These are phyloP conservation scores for Ara ararauna DNA, from an alignment of 2,797 vertebrate species.

Conservation along the genomic window DNA sequence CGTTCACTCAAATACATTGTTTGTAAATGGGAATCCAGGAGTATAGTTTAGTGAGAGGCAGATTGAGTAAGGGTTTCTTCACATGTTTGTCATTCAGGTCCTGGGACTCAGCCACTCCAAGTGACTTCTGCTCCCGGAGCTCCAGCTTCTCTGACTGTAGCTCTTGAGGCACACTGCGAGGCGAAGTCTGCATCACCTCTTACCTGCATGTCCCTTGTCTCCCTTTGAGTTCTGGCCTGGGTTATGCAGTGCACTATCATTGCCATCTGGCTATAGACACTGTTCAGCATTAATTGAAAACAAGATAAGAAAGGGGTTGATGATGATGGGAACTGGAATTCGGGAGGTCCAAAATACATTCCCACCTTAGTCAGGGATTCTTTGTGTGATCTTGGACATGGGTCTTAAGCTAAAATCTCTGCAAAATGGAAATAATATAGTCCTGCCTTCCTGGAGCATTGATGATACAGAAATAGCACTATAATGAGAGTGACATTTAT, in stretches of 20 bases:
- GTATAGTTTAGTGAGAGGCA: background rate
- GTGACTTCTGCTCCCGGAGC: background rate
- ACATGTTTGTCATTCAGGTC: background rate
- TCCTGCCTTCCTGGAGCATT: background rate
- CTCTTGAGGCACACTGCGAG: background rate
- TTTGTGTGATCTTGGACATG: background rate
- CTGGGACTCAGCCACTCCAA: background rate
- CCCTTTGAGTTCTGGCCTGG: background rate
- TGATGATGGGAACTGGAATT: background rate
- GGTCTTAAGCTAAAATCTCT: background rate
- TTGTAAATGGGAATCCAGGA: background rate
- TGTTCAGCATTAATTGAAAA: background rate
- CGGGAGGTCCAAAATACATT: background rate
- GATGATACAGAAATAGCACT: background rate
- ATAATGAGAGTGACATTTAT: background rate
- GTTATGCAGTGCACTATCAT: rapidly evolving
- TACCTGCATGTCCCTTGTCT: background rate
- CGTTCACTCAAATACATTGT: background rate
- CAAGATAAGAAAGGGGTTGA: background rate
- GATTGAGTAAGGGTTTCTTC: background rate
- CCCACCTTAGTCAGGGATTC: background rate
- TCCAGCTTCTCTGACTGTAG: background rate
- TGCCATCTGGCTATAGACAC: background rate
- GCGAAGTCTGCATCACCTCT: background rate
- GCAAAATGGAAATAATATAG: background rate